Conservation (phyloP, 2,888 invertebrate species). For the Bembecia ichneumoniformis region DNA sequence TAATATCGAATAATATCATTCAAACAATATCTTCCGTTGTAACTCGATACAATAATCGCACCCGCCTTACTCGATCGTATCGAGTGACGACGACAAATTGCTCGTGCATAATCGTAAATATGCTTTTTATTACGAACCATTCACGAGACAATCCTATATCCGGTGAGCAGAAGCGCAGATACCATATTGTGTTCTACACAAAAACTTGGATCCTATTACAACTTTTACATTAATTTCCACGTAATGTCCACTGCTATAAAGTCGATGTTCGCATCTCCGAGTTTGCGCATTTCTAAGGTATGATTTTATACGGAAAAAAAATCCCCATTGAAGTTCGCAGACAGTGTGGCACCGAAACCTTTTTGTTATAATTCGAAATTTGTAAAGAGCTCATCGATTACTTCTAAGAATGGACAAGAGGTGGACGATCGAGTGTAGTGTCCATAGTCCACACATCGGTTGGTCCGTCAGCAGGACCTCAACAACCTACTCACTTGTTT, state of each 20-base stretch:
- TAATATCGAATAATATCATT: not conserved
- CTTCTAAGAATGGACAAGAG: slow-evolving; percentile 46
- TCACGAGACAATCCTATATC: slow-evolving; percentile 55
- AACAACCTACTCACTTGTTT: too few relatives aligned
- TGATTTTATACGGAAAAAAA: slow-evolving; percentile 41
- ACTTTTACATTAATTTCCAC: slow-evolving; percentile 11
- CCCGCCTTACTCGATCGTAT: slow-evolving; percentile 46
- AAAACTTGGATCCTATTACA: slow-evolving; percentile 30
- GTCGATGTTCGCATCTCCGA: slow-evolving; percentile 25
- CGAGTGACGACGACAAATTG: slow-evolving; percentile 63
- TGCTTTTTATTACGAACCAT: slow-evolving; percentile 45
- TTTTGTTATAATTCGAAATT: slow-evolving; percentile 50
- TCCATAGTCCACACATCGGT: too few relatives aligned
- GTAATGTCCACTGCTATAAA: slow-evolving; percentile 17
- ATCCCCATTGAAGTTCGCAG: slow-evolving; percentile 59
- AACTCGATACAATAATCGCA: slow-evolving; percentile 59
- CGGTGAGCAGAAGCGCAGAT: slow-evolving; percentile 38
- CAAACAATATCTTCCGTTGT: slow-evolving; percentile 32
- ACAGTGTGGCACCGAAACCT: slow-evolving; percentile 63
- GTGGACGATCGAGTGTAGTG: not conserved
- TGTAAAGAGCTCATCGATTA: slow-evolving; percentile 38
- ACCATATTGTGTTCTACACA: slow-evolving; percentile 56
- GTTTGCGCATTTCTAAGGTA: slow-evolving; percentile 59
- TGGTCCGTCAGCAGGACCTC: too few relatives aligned
- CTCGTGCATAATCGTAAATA: slow-evolving; percentile 68